phyloP scores from a whole-genome alignment of 1,140 invertebrate genomes.

The Achatina immaculata region DNA sequence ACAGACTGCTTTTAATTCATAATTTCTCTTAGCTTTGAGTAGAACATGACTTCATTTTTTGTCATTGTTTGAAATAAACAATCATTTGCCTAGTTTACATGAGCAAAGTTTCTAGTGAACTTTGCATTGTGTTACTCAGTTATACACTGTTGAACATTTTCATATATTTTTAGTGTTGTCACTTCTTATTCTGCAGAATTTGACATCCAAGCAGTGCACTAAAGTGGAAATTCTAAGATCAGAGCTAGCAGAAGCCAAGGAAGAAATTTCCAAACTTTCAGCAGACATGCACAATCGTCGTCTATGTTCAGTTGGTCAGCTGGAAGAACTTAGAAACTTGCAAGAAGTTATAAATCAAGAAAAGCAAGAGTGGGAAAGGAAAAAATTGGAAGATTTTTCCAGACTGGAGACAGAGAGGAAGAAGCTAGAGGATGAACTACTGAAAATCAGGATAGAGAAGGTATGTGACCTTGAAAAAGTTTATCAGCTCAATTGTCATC shows the following conservation, averaged over 20 bases:
- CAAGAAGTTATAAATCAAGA: constrained; percentile 59
- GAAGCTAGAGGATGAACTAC: constrained; percentile 51
- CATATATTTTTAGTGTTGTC: neutral
- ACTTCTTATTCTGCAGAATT: constrained; percentile 36
- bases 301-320: constrained; percentile 53
- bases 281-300: constrained; percentile 56
- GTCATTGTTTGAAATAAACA: too few relatives aligned
- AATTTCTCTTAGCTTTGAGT: too few relatives aligned
- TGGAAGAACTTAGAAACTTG: constrained; percentile 63
- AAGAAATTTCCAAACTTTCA: constrained; percentile 61
- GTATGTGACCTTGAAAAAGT: constrained; percentile 41
- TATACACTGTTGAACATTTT: too few relatives aligned
- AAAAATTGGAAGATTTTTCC: constrained; percentile 48
- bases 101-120: too few relatives aligned
- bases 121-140: too few relatives aligned
- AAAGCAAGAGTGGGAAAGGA: constrained; percentile 54
- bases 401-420: constrained; percentile 48
- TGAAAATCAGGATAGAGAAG: constrained; percentile 52
- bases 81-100: too few relatives aligned
- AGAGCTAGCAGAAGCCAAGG: constrained; percentile 62
- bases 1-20: too few relatives aligned
- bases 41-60: too few relatives aligned
- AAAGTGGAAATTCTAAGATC: constrained; percentile 60
- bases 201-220: constrained; percentile 58
- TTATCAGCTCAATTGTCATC: too few relatives aligned